Percentiles rank a stretch among this genome's conserved stretches.
Evolutionary conservation across 2,797 vertebrate species (phyloP).

Genomic region (Rousettus madagascariensis): DNA sequence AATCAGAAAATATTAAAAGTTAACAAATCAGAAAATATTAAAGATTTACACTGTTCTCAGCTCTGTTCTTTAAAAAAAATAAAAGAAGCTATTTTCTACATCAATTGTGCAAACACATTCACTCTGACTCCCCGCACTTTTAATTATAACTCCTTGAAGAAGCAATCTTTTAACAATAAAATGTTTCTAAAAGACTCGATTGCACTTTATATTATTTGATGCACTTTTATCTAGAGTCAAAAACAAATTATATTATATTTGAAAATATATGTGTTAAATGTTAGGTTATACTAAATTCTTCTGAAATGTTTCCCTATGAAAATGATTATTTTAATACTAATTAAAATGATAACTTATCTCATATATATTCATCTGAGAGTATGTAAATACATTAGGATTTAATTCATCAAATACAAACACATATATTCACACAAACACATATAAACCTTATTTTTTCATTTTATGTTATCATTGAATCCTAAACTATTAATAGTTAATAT

Average conservation of each 20-base stretch:
- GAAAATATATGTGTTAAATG: conserved; percentile 14
- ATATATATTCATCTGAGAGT: background rate
- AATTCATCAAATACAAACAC: background rate
- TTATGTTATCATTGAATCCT: background rate
- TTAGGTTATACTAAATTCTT: background rate
- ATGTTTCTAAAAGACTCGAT: background rate
- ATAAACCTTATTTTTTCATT: background rate
- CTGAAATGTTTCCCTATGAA: background rate
- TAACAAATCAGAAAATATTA: background rate
- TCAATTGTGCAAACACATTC: background rate
- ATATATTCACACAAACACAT: background rate
- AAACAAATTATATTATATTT: conserved; percentile 11
- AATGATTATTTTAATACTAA: background rate
- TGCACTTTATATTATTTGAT: background rate
- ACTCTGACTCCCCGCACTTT: background rate
- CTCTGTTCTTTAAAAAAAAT: background rate
- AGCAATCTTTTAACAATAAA: background rate
- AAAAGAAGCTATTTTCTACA: background rate
- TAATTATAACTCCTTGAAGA: background rate
- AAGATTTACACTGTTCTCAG: background rate
- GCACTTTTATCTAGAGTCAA: background rate
- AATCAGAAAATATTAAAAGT: background rate
- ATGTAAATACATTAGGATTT: background rate
- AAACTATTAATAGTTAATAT: background rate
- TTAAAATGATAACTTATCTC: background rate